Conservation (phyloP, 2,113 vertebrate species). For the Pongo pygmaeus region DNA sequence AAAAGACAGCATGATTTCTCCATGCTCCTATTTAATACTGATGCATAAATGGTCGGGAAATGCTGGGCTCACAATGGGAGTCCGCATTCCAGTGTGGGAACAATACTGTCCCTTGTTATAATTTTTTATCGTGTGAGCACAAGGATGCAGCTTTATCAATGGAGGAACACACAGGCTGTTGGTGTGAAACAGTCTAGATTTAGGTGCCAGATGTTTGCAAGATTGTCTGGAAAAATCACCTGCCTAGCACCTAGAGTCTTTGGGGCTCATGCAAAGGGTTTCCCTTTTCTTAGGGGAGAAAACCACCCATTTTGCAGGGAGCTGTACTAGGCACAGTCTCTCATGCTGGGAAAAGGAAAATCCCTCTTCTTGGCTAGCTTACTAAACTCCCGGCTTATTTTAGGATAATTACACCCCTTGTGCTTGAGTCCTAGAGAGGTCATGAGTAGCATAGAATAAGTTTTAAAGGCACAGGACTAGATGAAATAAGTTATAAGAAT, state of each 20-base stretch:
- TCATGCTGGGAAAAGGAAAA: not conserved
- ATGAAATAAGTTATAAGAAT: not conserved
- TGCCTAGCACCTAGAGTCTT: not conserved
- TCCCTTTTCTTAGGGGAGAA: not conserved
- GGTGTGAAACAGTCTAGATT: not conserved
- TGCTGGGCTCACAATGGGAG: no score
- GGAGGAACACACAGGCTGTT: not conserved
- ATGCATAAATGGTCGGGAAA: no score
- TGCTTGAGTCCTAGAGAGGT: not conserved
- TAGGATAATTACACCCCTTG: not conserved
- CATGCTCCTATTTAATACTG: not conserved
- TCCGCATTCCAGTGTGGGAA: not conserved
- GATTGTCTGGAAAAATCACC: not conserved
- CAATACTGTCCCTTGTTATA: not conserved
- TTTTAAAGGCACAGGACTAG: not conserved
- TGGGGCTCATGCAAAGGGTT: not conserved
- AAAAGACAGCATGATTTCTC: not conserved
- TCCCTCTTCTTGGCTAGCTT: not conserved
- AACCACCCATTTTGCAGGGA: not conserved
- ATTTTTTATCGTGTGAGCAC: no score
- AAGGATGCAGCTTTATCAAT: not conserved
- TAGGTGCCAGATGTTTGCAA: not conserved
- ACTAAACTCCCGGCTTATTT: not conserved
- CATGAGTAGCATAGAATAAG: not conserved
- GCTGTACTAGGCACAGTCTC: not conserved